Evolutionary conservation across 2,113 vertebrate genomes (phyloP), one percentile per base, ranked within the genome.

Genomic region (Blennius ocellaris): DNA sequence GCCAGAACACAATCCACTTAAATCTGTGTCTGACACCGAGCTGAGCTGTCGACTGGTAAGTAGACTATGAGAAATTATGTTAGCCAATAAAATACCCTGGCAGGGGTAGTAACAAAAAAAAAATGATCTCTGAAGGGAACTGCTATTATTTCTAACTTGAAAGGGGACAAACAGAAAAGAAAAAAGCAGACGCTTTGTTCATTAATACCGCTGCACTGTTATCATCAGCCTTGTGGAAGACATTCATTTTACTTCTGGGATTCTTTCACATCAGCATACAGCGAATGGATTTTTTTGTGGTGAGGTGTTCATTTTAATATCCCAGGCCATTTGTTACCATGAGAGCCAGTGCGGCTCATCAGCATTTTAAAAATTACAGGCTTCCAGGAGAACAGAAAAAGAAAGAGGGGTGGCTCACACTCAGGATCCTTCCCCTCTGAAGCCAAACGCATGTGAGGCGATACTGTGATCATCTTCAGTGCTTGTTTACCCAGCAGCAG

Each of bases 221-320:
- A 58, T 86, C 69, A 72, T 74, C 58, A 71, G 76, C 62, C 68
- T 75, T 37, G 58, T 60, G 56, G 57, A 80, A 73, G 60, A 36
- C 71, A 89, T 90, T 88, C 77, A 85, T 86, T 90, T 83, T 55
- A 89, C 81, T 90, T 78, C 69, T 66, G 68, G 54, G 76, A 84
- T 84, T 82, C 61, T 81, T 86, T 87, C 65, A 76, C 62, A 85
- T 78, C 79, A 52, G 77, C 84, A 81, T 82, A 78, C 66, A 78
- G 83, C 81, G 89, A 88, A 91, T 84, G 72, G 83, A 88, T 66
- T 92, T 90, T 79, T 55, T 76, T 62, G 69, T 88, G 44, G 66
- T 30, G 78, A 78, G 69, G 76, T 88, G 81, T 84, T 92, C 87
- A 75, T 83, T 86, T 92, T 85, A 88, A 91, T 87, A 88, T 89